A percentile compares a stretch with the other conserved stretches of the same genome.
phyloP scores from a whole-genome alignment of 2,888 invertebrate species.

The Cistogaster globosa region DNA sequence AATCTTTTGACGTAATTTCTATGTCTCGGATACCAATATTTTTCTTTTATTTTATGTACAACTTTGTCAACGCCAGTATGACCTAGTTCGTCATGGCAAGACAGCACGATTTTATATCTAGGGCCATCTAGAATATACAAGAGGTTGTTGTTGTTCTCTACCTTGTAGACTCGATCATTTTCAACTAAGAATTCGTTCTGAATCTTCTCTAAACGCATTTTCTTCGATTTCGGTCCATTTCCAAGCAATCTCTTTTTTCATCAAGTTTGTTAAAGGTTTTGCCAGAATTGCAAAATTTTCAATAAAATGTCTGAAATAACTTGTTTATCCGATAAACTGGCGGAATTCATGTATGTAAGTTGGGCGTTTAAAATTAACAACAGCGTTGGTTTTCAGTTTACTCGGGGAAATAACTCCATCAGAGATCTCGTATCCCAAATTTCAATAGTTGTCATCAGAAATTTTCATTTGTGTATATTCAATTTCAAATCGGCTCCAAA shows the following conservation, averaged over 20 bases:
- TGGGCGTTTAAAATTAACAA: slow-evolving; percentile 7
- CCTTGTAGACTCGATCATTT: not conserved
- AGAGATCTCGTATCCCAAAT: slow-evolving; percentile 15
- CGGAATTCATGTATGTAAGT: not conserved
- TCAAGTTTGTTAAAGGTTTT: slow-evolving; percentile 23
- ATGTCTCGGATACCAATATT: slow-evolving; percentile 77
- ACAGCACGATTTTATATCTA: slow-evolving; percentile 29
- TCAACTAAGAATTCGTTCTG: not conserved
- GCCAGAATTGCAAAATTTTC: slow-evolving; percentile 26
- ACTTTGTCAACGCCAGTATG: slow-evolving; percentile 1
- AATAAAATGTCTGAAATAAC: slow-evolving; percentile 6
- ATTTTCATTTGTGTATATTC: slow-evolving; percentile 30
- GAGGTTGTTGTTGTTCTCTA: not conserved
- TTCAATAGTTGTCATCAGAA: slow-evolving; percentile 13
- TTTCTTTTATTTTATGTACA: slow-evolving; percentile 53
- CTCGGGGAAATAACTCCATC: not conserved
- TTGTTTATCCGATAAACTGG: slow-evolving; percentile 11
- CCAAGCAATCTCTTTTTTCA: not conserved
- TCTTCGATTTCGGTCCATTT: slow-evolving; percentile 13
- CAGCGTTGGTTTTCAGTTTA: not conserved
- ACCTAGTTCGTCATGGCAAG: not conserved
- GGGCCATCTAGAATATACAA: slow-evolving; percentile 53
- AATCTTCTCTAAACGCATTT: slow-evolving; percentile 5
- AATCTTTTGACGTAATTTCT: slow-evolving; percentile 74
- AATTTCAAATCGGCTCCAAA: slow-evolving; percentile 11